phyloP scores from a whole-genome alignment of 2,113 vertebrate species.

The Campylomormyrus tamandua region DNA sequence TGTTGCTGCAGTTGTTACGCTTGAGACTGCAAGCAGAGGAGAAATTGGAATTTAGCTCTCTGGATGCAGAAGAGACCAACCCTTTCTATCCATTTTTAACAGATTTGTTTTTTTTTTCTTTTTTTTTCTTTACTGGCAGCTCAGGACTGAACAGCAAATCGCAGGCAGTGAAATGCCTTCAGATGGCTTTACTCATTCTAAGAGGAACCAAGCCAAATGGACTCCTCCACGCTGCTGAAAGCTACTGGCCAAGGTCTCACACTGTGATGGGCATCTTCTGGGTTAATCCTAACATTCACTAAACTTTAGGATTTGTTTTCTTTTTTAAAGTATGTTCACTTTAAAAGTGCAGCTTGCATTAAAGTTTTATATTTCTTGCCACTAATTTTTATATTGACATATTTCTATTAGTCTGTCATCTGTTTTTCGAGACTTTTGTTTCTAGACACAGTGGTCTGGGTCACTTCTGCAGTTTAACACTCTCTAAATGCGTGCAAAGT shows the following conservation, averaged over 20 bases:
- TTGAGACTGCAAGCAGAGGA: neutral
- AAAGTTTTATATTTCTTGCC: neutral
- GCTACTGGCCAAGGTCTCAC: neutral
- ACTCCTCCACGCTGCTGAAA: constrained; percentile 23
- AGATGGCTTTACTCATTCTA: constrained; percentile 2
- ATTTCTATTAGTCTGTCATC: neutral
- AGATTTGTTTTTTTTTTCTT: neutral
- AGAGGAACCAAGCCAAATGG: constrained; percentile 37
- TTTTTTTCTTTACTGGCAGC: neutral
- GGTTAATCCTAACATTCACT: neutral
- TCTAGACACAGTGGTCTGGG: neutral
- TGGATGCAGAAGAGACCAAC: neutral
- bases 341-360: neutral
- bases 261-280: neutral
- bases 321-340: neutral
- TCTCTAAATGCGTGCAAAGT: constrained; percentile 59
- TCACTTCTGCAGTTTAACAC: constrained; percentile 53
- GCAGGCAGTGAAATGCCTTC: neutral
- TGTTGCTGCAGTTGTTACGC: neutral
- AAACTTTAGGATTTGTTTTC: neutral
- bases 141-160: neutral
- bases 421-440: neutral
- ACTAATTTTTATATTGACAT: neutral
- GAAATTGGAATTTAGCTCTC: neutral
- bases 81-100: neutral